phyloP scores from a whole-genome alignment of 2,797 vertebrate species.

The Stomatorhinus walkeri region DNA sequence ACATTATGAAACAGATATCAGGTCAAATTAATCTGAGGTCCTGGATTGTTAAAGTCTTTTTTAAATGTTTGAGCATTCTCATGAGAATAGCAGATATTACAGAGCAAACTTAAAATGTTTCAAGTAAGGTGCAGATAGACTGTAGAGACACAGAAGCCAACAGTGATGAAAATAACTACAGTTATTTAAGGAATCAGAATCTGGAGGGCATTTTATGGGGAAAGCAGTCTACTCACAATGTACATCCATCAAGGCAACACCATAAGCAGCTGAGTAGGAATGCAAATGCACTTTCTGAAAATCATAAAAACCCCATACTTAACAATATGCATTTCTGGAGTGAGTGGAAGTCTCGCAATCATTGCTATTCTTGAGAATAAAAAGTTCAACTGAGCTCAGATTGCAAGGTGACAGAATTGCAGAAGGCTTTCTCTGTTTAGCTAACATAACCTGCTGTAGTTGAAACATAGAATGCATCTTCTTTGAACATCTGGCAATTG shows the following conservation, averaged over 20 bases:
- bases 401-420: background rate
- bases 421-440: background rate
- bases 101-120: background rate
- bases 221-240: background rate
- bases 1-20: background rate
- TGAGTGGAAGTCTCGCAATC: background rate
- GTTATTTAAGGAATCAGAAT: background rate
- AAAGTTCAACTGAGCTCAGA: background rate
- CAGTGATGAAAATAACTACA: slow-evolving; percentile 8
- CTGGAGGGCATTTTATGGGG: background rate
- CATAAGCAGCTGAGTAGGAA: background rate
- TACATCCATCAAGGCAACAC: background rate
- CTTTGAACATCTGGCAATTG: background rate
- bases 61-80: background rate
- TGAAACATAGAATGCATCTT: background rate
- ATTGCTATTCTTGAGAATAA: background rate
- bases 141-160: background rate
- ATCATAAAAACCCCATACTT: background rate
- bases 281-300: background rate
- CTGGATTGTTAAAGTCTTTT: background rate
- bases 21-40: background rate
- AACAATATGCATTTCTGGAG: background rate
- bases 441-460: background rate
- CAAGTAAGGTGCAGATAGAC: background rate
- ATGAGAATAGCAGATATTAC: background rate